Evolutionary conservation across 2,797 vertebrate genomes (phyloP).

Genomic region (Glossophaga mutica): DNA sequence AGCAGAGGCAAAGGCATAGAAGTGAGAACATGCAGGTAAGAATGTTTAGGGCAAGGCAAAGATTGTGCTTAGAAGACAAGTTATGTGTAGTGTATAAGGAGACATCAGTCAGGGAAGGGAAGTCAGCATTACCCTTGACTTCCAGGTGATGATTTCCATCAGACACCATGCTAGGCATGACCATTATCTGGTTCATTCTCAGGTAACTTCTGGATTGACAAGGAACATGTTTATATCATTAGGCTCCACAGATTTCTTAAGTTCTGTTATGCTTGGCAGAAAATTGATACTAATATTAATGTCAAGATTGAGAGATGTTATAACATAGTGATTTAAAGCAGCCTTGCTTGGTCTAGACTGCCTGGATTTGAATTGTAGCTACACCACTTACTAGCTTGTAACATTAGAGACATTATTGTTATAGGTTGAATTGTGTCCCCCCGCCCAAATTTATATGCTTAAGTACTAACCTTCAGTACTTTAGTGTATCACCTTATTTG

Average conservation of each 20-base stretch:
- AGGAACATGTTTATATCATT: not conserved
- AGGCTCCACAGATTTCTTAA: not conserved
- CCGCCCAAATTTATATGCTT: not conserved
- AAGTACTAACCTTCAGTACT: not conserved
- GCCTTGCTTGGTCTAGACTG: not conserved
- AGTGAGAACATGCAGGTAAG: not conserved
- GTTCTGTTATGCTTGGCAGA: not conserved
- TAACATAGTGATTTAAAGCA: not conserved
- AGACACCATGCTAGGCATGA: not conserved
- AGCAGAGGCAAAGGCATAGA: not conserved
- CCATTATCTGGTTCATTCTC: not conserved
- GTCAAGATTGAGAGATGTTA: not conserved
- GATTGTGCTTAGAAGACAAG: not conserved
- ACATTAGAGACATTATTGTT: not conserved
- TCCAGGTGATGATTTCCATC: not conserved
- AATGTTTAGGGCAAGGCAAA: not conserved
- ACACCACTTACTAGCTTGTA: not conserved
- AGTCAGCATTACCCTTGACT: not conserved
- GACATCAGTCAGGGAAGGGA: not conserved
- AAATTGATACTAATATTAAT: not conserved
- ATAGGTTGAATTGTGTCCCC: not conserved
- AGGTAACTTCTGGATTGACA: not conserved
- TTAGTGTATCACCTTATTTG: not conserved
- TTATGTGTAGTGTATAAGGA: not conserved
- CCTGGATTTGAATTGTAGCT: not conserved